phyloP scores from a whole-genome alignment of 2,888 invertebrate species.

The Tachina fera region DNA sequence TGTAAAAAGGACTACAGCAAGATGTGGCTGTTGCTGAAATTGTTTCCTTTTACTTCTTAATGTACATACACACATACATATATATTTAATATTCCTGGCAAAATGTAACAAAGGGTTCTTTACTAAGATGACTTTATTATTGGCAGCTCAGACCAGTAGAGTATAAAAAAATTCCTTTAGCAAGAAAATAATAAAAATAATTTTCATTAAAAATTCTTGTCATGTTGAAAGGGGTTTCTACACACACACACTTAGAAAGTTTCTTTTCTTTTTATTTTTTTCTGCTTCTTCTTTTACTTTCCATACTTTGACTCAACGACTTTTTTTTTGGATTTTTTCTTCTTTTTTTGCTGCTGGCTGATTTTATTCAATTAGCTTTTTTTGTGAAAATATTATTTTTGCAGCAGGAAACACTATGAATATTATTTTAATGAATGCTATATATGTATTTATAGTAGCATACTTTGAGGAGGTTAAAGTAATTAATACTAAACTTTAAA shows the following conservation, averaged over 20 bases:
- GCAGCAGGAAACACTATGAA: conserved; percentile 49
- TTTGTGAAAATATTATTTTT: conserved; percentile 39
- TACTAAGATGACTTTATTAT: conserved; percentile 64
- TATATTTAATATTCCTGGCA: conserved; percentile 47
- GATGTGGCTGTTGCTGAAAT: conserved; percentile 50
- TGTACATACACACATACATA: not conserved
- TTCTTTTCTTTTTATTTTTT: conserved; percentile 21
- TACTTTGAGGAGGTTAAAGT: conserved; percentile 60
- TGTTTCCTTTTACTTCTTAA: conserved; percentile 18
- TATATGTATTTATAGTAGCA: conserved; percentile 45
- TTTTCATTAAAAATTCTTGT: conserved; percentile 80
- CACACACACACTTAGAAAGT: conserved; percentile 18
- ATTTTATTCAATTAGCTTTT: conserved; percentile 80
- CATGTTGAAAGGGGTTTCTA: conserved; percentile 75
- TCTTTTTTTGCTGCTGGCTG: conserved; percentile 4
- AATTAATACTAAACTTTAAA: conserved; percentile 66
- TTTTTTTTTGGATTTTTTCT: conserved; percentile 39
- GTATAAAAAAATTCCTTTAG: not conserved
- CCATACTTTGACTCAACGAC: conserved; percentile 23
- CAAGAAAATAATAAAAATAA: conserved; percentile 53
- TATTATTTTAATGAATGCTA: conserved; percentile 62
- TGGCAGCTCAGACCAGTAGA: conserved; percentile 41
- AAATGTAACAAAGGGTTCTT: conserved; percentile 47
- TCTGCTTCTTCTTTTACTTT: not conserved
- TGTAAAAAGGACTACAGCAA: conserved; percentile 18